Evolutionary conservation across 2,888 invertebrate genomes (phyloP).

Genomic region (Drosophila melanosoma): DNA sequence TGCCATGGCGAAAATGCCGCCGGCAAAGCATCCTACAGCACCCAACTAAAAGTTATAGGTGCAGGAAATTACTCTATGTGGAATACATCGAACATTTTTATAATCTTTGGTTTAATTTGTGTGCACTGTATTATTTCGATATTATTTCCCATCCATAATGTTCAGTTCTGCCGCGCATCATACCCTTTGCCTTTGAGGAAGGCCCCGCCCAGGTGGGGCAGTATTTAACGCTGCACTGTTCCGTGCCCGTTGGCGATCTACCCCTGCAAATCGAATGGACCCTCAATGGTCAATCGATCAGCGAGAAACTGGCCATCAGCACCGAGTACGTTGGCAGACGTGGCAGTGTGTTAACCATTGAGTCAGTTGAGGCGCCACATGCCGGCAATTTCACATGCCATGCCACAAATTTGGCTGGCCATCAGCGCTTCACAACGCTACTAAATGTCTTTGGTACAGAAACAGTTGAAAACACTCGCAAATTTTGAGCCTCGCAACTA

Average conservation of each 20-base stretch:
- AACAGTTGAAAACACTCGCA: neutral
- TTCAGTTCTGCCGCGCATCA: constrained; percentile 92
- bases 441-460: constrained; percentile 90
- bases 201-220: constrained; percentile 91
- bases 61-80: constrained; percentile 17
- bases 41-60: constrained; percentile 91
- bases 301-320: constrained; percentile 87
- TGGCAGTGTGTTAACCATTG: constrained; percentile 88
- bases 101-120: constrained; percentile 36
- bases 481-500: constrained; percentile 1
- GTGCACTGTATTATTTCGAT: constrained; percentile 34
- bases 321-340: constrained; percentile 86
- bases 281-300: constrained; percentile 86
- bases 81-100: constrained; percentile 24
- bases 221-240: constrained; percentile 88
- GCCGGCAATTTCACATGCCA: constrained; percentile 91
- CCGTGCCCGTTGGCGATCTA: constrained; percentile 91
- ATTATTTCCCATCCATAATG: constrained; percentile 16
- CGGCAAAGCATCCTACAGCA: constrained; percentile 89
- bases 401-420: constrained; percentile 90
- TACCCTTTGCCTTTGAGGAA: constrained; percentile 92
- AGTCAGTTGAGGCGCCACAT: constrained; percentile 88
- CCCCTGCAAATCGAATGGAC: constrained; percentile 92
- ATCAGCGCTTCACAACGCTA: constrained; percentile 88
- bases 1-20: constrained; percentile 91